Evolutionary conservation across 2,888 invertebrate genomes (phyloP).

Genomic region (Lasioglossum marginatum): DNA sequence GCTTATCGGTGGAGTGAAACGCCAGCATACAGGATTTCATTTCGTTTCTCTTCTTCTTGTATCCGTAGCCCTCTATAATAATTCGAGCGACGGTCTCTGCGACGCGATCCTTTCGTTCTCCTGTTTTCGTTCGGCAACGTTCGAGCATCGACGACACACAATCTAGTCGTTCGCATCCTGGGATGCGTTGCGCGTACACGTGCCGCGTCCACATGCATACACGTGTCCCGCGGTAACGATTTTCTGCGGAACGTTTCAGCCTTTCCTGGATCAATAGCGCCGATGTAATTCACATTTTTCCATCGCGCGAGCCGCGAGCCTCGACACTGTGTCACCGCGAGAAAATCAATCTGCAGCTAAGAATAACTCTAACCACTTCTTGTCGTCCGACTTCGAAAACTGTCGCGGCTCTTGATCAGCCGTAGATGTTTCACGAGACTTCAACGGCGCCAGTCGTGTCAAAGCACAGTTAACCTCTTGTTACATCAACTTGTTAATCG

Average conservation of each 20-base stretch:
- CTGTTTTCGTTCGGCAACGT: slow-evolving; percentile 29
- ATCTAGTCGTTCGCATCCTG: slow-evolving; percentile 33
- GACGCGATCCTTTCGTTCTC: slow-evolving; percentile 20
- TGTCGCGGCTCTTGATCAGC: neutral
- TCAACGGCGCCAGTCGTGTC: neutral
- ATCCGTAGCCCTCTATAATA: slow-evolving; percentile 34
- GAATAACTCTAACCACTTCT: neutral
- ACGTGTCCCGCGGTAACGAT: slow-evolving; percentile 58
- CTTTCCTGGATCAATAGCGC: slow-evolving; percentile 45
- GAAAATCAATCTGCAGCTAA: neutral
- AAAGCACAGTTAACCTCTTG: neutral
- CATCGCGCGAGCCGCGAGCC: slow-evolving; percentile 16
- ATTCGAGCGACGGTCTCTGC: slow-evolving; percentile 41
- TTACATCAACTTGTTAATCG: no score
- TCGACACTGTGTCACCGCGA: slow-evolving; percentile 3
- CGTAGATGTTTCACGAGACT: neutral
- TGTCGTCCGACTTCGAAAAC: neutral
- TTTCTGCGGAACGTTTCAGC: slow-evolving; percentile 47
- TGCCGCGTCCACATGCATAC: slow-evolving; percentile 38
- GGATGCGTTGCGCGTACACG: slow-evolving; percentile 27
- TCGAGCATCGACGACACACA: slow-evolving; percentile 20
- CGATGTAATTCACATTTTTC: slow-evolving; percentile 35
- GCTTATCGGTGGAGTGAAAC: slow-evolving; percentile 43
- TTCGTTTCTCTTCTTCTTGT: slow-evolving; percentile 18
- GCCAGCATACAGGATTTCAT: slow-evolving; percentile 42